Evolutionary conservation across 2,113 vertebrate species (phyloP), one percentile per base, ranked within the genome.

Genomic region (Taxidea taxus): DNA sequence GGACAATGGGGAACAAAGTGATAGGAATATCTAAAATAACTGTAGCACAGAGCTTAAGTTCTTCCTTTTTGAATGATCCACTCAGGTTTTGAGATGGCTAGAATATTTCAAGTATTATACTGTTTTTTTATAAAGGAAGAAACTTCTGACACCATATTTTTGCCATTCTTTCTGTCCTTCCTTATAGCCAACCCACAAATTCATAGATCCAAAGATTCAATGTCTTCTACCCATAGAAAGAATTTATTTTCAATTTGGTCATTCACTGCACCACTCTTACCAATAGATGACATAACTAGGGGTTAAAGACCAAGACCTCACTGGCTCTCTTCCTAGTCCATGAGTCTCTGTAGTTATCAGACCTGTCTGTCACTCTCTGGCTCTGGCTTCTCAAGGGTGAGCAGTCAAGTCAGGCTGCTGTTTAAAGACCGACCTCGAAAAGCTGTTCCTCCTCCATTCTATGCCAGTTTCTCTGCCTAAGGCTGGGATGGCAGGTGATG

Each of bases 231-330:
- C 34, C 51, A 56, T 1, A 68, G 60, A 56, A 93, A 68, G 21
- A 54, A n/a, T 58, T 87, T 6, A 51, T 85, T 81, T 83, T 75
- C 84, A 66, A 0, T 60, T 51, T 44, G 54, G 9, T 58, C 1
- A 14, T 27, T 96, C 60, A n/a, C 0, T 82, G 42, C 58, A 42
- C 16, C 34, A 42, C 10, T 64, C 70, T 21, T 85, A 20, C 8
- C 1, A 2, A 16, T 3, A 84, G 49, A 39, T 44, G 44, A 34
- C 2, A 0, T 8, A 18, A 34, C 25, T 64, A 12, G 2, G 3
- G 54, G 31, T 85, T 93, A 51, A 4, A 82, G 25, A 64, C 12
- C 6, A 10, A 0, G n/a, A 23, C 10, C 39, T 37, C 4, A 6
- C 39, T 23, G 37, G 68, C 23, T 18, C 7, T 16, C 47, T 34